phyloP scores from a whole-genome alignment of 1,140 invertebrate species.

The Trissolcus basalis region DNA sequence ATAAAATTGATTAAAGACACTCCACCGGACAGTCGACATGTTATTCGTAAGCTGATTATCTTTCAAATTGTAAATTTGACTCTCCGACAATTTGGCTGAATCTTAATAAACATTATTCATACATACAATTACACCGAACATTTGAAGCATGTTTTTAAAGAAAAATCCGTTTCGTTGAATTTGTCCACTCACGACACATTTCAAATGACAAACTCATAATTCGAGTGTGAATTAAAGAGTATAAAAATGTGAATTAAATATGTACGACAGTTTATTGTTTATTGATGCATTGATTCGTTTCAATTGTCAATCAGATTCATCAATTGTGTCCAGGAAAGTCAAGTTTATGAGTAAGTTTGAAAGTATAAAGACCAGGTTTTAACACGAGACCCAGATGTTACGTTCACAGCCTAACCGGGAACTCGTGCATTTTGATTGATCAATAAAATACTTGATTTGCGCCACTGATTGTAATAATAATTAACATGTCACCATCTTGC shows the following conservation, averaged over 20 bases:
- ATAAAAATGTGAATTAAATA: too few species aligned
- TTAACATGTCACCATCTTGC: constrained; percentile 17
- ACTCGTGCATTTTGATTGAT: constrained; percentile 57
- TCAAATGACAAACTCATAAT: too few species aligned
- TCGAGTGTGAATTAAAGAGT: too few species aligned
- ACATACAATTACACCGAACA: neutral
- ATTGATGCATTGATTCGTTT: too few species aligned
- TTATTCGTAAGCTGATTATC: too few species aligned
- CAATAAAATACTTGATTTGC: constrained; percentile 24
- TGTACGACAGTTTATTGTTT: too few species aligned
- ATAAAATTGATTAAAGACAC: constrained; percentile 40
- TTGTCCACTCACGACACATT: too few species aligned
- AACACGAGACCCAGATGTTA: constrained; percentile 72
- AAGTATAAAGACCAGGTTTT: constrained; percentile 59
- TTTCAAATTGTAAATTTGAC: constrained; percentile 39
- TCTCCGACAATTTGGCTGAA: constrained; percentile 28
- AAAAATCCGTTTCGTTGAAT: too few species aligned
- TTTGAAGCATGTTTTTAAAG: too few species aligned
- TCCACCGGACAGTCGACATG: constrained; percentile 9
- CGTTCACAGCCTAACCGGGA: constrained; percentile 77
- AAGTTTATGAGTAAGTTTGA: constrained; percentile 53
- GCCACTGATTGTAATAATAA: neutral
- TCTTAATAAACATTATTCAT: constrained; percentile 25
- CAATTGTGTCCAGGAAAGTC: constrained; percentile 50
- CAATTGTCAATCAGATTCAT: constrained; percentile 22